These are phyloP conservation scores for Metacarcinus magister DNA, from an alignment of 2,888 invertebrate species.

Conservation along the genomic window DNA sequence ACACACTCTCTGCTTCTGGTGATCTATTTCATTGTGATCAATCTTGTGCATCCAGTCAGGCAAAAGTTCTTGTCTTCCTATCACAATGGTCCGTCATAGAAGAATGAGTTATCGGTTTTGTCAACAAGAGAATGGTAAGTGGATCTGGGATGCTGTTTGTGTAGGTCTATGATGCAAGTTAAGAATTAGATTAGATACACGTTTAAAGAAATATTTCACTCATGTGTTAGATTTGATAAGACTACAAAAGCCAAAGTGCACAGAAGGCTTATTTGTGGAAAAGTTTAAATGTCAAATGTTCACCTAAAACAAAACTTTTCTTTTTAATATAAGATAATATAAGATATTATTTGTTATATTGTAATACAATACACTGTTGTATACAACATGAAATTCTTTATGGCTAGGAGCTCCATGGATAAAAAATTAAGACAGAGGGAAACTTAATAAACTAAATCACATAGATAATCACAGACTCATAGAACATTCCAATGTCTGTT, in stretches of 20 bases:
- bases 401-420: too few species aligned
- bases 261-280: not conserved
- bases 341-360: not conserved
- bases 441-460: too few species aligned
- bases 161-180: not conserved
- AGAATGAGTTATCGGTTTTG: conserved; percentile 56
- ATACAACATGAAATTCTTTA: too few species aligned
- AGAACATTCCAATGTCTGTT: too few species aligned
- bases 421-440: too few species aligned
- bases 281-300: not conserved
- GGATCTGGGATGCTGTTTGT: not conserved
- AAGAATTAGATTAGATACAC: not conserved
- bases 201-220: not conserved
- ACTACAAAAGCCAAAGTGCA: too few species aligned
- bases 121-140: conserved; percentile 46
- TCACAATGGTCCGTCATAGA: conserved; percentile 64
- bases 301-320: not conserved
- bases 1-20: not conserved
- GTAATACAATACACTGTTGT: too few species aligned
- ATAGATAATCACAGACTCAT: too few species aligned
- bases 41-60: not conserved
- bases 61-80: not conserved
- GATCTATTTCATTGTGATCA: not conserved
- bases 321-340: not conserved
- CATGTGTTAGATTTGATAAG: too few species aligned